Base-by-base conservation (phyloP, 2,888 invertebrate genomes). In the Latheticus oryzae region DNA sequence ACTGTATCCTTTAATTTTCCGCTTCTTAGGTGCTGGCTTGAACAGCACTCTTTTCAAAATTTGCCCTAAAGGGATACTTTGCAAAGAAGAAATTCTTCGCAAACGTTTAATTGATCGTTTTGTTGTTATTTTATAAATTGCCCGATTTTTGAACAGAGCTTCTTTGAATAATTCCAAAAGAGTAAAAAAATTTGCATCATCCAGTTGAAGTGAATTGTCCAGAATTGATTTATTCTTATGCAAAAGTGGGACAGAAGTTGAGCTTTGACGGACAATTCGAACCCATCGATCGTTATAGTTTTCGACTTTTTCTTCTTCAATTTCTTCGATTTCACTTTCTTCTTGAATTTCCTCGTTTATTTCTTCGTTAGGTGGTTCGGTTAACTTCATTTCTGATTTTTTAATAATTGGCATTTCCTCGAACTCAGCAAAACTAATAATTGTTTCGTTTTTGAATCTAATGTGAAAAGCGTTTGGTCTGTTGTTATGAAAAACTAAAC, bases 91-190 rank as follows among this genome's bases (percentile, higher is more conserved):
- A 1, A 4, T 32, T 11, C 50, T 23, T 38, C 8, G 26, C 11
- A 50, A 28, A 3, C 17, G 17, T 7, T 11, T 24, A 12, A 24
- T 12, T 1, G 45, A 33, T 4, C 21, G 51, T 52, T 24, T 62
- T 43, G 35, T 63, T 55, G 7, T 28, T 21, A 70, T 57, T 57
- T 71, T 71, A 47, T 70, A 71, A 21, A 71, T 60, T 3, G 57
- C 52, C 5, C 21, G 26, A 17, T 58, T 42, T n/a, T 35, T 13
- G 19, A 56, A 38, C 3, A 54, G 42, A 1, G 66, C 64, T 2
- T 8, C 13, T 53, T 54, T 54, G 19, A 54, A 37, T 2, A 37
- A 8, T 28, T 54, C 26, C 13, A 54, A 37, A 2, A 54, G 4
- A 2, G 11, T 21, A 7, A 35, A 13, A 2, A 40, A 15, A 21